Evolutionary conservation across 2,797 vertebrate species (phyloP).

Genomic region (Xenopus petersii): DNA sequence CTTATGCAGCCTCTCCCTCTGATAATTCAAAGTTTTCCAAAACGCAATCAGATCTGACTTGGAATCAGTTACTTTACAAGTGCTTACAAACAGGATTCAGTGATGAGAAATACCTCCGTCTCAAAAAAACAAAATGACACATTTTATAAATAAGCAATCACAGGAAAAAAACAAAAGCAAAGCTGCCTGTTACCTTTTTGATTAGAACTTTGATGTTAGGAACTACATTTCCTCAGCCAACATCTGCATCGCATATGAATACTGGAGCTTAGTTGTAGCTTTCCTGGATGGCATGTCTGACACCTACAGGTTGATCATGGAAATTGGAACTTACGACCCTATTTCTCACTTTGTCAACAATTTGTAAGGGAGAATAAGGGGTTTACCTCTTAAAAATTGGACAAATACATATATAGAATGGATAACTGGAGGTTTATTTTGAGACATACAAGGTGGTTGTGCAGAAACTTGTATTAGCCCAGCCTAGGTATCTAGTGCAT

Average conservation of each 20-base stretch:
- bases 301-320: slow-evolving; percentile 25
- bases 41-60: not conserved
- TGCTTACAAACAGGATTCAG: not conserved
- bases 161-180: not conserved
- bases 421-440: too few relatives aligned
- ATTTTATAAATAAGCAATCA: slow-evolving; percentile 28
- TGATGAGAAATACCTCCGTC: too few relatives aligned
- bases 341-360: not conserved
- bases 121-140: slow-evolving; percentile 16
- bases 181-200: slow-evolving; percentile 20
- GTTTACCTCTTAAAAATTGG: too few relatives aligned
- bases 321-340: not conserved
- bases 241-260: slow-evolving; percentile 36
- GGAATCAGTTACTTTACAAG: not conserved
- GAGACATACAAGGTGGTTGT: too few relatives aligned
- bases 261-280: not conserved
- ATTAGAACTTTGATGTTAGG: slow-evolving; percentile 35
- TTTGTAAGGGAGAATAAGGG: too few relatives aligned
- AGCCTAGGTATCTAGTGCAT: too few relatives aligned
- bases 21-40: not conserved
- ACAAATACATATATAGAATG: too few relatives aligned
- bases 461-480: too few relatives aligned
- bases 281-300: slow-evolving; percentile 24
- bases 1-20: not conserved
- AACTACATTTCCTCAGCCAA: slow-evolving; percentile 13